These are phyloP conservation scores for Pocillopora grandis DNA, from an alignment of 92 coral and sea anemone genomes.

Conservation along the genomic window DNA sequence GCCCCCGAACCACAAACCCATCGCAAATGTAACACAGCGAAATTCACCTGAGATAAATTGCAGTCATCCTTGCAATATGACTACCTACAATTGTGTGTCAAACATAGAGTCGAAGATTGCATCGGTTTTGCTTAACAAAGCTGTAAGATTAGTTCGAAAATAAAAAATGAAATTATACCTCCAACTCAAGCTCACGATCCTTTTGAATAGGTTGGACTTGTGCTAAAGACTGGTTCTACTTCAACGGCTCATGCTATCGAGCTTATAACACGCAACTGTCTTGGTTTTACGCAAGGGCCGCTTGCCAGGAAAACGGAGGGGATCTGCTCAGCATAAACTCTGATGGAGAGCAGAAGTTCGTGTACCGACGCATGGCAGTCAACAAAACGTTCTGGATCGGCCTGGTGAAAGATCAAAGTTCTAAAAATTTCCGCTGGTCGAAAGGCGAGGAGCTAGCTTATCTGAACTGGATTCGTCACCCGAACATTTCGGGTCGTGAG, in stretches of 20 bases:
- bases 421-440: conserved; percentile 49
- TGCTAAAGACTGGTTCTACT: conserved; percentile 23
- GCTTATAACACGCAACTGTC: conserved; percentile 5
- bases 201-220: conserved; percentile 29
- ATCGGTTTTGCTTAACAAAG: not conserved
- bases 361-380: conserved; percentile 39
- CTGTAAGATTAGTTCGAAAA: not conserved
- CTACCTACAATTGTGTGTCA: too few relatives aligned
- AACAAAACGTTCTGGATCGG: conserved; percentile 63
- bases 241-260: conserved; percentile 54
- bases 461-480: conserved; percentile 49
- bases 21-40: too few relatives aligned
- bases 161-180: not conserved
- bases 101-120: not conserved
- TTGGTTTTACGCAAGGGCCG: conserved; percentile 43
- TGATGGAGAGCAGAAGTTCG: conserved; percentile 41
- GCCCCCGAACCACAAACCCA: too few relatives aligned
- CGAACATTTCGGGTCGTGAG: not conserved
- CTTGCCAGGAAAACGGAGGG: conserved; percentile 45
- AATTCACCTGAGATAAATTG: too few relatives aligned
- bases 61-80: too few relatives aligned
- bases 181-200: not conserved
- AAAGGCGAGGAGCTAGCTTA: conserved; percentile 41
- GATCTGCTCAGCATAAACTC: conserved; percentile 47
- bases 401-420: conserved; percentile 29